Evolutionary conservation across 2,888 invertebrate species (phyloP).

Genomic region (Monochamus alternatus): DNA sequence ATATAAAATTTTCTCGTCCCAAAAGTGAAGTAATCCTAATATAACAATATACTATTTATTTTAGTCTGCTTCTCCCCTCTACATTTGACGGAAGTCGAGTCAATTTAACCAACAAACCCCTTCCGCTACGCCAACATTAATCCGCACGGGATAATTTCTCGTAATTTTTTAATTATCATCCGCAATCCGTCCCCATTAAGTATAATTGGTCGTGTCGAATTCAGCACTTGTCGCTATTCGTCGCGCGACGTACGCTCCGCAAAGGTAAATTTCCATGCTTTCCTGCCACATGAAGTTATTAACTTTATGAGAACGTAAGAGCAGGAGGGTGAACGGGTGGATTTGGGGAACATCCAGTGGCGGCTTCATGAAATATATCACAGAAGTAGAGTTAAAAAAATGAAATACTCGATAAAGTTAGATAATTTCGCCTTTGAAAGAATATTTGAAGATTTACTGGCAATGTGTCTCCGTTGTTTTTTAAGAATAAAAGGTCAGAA

Average conservation of each 20-base stretch:
- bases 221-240: background rate
- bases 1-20: no score
- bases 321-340: slow-evolving; percentile 50
- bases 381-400: no score
- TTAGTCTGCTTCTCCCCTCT: background rate
- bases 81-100: background rate
- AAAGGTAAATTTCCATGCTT: slow-evolving; percentile 36
- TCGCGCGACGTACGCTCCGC: slow-evolving; percentile 28
- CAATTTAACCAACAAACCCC: slow-evolving; percentile 2
- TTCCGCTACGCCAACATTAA: background rate
- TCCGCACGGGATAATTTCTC: background rate
- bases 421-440: no score
- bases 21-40: no score
- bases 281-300: slow-evolving; percentile 53
- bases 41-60: no score
- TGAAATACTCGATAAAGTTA: no score
- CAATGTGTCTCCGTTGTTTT: no score
- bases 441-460: no score
- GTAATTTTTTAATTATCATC: slow-evolving; percentile 6
- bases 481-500: no score
- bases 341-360: slow-evolving; percentile 52
- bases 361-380: background rate
- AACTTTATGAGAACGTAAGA: slow-evolving; percentile 52
- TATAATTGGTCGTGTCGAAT: slow-evolving; percentile 13
- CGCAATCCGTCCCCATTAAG: background rate